Base-by-base conservation (phyloP, 1,140 invertebrate species). In the Holcopasites calliopsidis region DNA sequence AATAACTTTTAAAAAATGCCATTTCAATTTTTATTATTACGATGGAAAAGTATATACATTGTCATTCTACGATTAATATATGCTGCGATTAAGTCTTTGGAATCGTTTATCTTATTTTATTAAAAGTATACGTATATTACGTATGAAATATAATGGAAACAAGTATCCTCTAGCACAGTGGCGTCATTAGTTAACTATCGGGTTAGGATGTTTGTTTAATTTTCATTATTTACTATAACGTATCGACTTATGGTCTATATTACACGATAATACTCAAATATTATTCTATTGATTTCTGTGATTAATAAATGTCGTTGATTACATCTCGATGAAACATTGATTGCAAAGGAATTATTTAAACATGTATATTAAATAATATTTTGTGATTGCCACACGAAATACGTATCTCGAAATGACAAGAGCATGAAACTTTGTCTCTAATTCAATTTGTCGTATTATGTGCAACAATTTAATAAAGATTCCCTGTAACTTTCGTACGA, bases 1-100 rank as follows among this genome's bases (percentile, higher is more conserved):
- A 82, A 79, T 74, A 40, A 61, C 44, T 71, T 33, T 47, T 65
- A 69, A 23, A 58, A 76, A 57, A 52, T 69, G 47, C 54, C 55
- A 64, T 72, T 33, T 40, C 31, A 58, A 31, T 60, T 49, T 69
- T 58, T 75, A 69, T 69, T 75, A 31, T 0, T 68, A 38, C 42
- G 23, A 28, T 66, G 52, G n/a, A 65, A 69, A 75, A 75, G 13
- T 57, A 38, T 75, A 40, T 57, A 40, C 35, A 75, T 31, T 13
- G 40, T 52, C 13, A 61, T 21, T 35, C 18, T 70, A 35, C 13
- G 38, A 38, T 38, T 38, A 33, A n/a, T 28, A 38, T 8, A 62
- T 31, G 5, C 11, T 10, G 31, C 40, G 8, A 16, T 52, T 52
- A 64, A 64, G 13, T 62, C 1, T 64, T 50, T 52, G 31, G 8